These are phyloP conservation scores for Stenopsyche tienmushanensis DNA, from an alignment of 1,140 invertebrate genomes.

Conservation along the genomic window DNA sequence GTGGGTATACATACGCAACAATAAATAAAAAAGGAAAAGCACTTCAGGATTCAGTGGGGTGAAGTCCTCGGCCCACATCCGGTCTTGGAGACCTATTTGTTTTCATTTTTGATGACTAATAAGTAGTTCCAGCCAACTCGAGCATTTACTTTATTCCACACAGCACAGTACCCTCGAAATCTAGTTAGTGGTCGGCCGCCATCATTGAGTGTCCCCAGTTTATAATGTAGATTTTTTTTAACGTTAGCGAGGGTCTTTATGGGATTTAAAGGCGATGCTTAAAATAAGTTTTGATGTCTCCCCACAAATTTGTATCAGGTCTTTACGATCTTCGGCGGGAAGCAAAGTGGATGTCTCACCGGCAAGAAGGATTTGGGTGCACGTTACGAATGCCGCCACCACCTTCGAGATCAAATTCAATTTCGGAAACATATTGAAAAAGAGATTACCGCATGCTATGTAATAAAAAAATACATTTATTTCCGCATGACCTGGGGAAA, in stretches of 20 bases:
- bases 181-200: too few species aligned
- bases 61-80: neutral
- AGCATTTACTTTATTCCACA: too few species aligned
- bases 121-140: too few species aligned
- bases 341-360: too few species aligned
- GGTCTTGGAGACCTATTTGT: too few species aligned
- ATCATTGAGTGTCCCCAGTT: too few species aligned
- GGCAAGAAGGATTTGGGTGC: conserved; percentile 4
- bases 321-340: too few species aligned
- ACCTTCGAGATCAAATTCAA: conserved; percentile 20
- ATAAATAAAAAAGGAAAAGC: conserved; percentile 1
- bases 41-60: neutral
- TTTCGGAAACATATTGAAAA: conserved; percentile 28
- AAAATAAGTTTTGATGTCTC: neutral
- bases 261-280: too few species aligned
- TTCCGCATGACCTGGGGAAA: neutral
- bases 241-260: too few species aligned
- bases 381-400: neutral
- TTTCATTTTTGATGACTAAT: too few species aligned
- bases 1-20: neutral
- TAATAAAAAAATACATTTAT: conserved; percentile 30
- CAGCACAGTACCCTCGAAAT: too few species aligned
- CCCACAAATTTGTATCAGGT: neutral
- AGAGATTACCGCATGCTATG: conserved; percentile 25
- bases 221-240: too few species aligned